Evolutionary conservation across 1,140 invertebrate genomes (phyloP), one percentile per base, ranked within the genome.

Genomic region (Heliconius hewitsoni): DNA sequence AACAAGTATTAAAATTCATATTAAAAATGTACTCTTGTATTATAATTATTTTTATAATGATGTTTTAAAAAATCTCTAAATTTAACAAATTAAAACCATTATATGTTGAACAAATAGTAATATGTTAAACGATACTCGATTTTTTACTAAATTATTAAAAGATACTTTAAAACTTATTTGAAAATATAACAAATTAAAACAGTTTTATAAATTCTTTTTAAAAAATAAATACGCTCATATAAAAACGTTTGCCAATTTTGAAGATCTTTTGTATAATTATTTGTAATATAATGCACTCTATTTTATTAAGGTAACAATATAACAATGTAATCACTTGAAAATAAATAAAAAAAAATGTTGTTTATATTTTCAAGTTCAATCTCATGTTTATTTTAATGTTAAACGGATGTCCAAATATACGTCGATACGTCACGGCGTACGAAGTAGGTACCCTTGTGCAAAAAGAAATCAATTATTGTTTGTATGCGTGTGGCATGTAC

Each of bases 401-500:
- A 66, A 27, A 27, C 60, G 60, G 23, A 30, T 66, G 27, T 30
- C 60, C 60, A 66, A 66, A 66, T 66, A 27, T n/a, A 30, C 13
- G n/a, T 66, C 11, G 3, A 3, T 30, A 66, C 11, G 27, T 66
- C 60, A 18, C 60, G 27, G 23, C 60, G n/a, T 16, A 18, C n/a
- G 60, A 66, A 60, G 42, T 16, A 46, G 13, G 60, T 66, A 66
- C 60, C 60, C 23, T 66, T 66, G 23, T 66, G 60, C 60, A 30
- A 66, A 66, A 66, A 66, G 60, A 66, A 79, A 78, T 81, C 81
- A 79, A 16, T 74, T 76, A 86, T 74, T 76, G 85, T 91, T 85
- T 84, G 81, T 89, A 90, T 89, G 87, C 88, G 74, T 52, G 83
- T 74, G 72, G 84, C 85, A 86, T 87, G 73, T 74, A 73, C 74